Evolutionary conservation across 2,113 vertebrate species (phyloP), one percentile per base, ranked within the genome.

Genomic region (Coptodon bakossiorum): DNA sequence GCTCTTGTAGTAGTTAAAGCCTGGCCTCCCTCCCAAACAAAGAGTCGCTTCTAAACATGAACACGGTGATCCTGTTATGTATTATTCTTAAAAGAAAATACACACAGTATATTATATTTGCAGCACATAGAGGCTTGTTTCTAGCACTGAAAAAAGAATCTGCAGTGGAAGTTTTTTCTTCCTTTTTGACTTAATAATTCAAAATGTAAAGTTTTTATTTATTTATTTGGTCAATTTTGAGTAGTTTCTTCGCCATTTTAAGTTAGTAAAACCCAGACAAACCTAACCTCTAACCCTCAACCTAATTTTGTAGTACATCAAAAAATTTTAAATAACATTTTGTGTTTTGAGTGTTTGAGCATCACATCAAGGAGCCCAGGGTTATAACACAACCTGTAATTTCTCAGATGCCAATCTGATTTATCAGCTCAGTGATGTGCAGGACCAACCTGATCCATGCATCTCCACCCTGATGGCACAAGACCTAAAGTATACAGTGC

Each of bases 1-100:
- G 88, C 85, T 66, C 82, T 73, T 89, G 89, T 91, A 38, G 66
- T 88, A 85, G 87, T 92, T 85, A 91, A 88, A 87, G 88, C 81
- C 85, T 83, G 86, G 90, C 80, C 79, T 86, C 24, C 53, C 68
- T 92, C 80, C 80, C 73, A 91, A 86, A 81, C 52, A 27, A 31
- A 68, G 5, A 59, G 19, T 45, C 17, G 2, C 61, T 82, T 81
- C 16, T 57, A 66, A 84, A 73, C 38, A 52, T 29, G 19, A 43
- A 52, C n/a, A 34, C 57, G 45, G 16, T 45, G 50, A 38, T 38
- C 52, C 19, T 52, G n/a, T 59, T 43, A 27, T 24, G 27, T 78
- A n/a, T 52, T 78, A 43, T 50, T 40, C 27, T 81, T 19, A 29
- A 81, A 45, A 45, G 22, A 61, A 48, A 19, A 43, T 48, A n/a